These are phyloP conservation scores for Epinotia bilunana DNA, from an alignment of 2,888 invertebrate genomes.

Conservation along the genomic window DNA sequence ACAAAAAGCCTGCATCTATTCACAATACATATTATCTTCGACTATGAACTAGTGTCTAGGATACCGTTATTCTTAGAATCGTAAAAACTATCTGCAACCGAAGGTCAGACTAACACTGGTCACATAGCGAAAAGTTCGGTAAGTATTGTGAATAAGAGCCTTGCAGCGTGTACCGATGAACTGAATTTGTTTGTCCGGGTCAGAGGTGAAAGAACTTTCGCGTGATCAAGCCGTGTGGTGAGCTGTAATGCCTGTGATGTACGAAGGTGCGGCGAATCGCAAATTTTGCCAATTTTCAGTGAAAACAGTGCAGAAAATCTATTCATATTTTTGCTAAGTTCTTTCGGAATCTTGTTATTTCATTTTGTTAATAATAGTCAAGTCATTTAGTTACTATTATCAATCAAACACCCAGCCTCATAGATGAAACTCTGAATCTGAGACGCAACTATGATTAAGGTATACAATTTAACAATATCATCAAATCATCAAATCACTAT, in stretches of 20 bases:
- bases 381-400: too few relatives aligned
- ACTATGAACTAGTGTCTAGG: background rate
- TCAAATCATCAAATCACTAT: too few relatives aligned
- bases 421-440: too few relatives aligned
- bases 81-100: background rate
- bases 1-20: constrained; percentile 30
- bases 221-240: constrained; percentile 70
- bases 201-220: constrained; percentile 77
- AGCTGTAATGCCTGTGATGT: constrained; percentile 70
- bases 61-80: background rate
- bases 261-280: constrained; percentile 52
- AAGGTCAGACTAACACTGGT: background rate
- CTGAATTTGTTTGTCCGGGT: constrained; percentile 62
- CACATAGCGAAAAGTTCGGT: background rate
- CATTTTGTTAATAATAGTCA: too few relatives aligned
- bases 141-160: background rate
- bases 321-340: background rate
- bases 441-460: too few relatives aligned
- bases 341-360: too few relatives aligned
- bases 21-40: background rate
- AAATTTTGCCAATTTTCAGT: constrained; percentile 35
- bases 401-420: too few relatives aligned
- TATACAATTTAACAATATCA: too few relatives aligned
- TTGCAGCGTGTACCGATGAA: constrained; percentile 37
- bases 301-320: background rate